Evolutionary conservation across 2,888 invertebrate genomes (phyloP), one percentile per base, ranked within the genome.

Genomic region (Nephrotoma guestfalica): DNA sequence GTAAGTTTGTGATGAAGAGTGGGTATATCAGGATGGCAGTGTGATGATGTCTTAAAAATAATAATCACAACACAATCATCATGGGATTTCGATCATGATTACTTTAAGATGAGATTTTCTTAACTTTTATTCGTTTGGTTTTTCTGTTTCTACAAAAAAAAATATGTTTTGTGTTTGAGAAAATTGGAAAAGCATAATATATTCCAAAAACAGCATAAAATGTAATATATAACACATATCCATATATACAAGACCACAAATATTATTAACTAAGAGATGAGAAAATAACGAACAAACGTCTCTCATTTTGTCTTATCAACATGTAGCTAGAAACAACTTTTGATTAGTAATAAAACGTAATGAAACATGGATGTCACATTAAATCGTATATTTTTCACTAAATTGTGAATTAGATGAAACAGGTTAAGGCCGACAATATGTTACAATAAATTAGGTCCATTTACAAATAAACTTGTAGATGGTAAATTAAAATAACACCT

Each of bases 81-180:
- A 84, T 84, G 84, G 84, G 84, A 84, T 84, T 84, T 84, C 84
- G 84, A 41, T 84, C 84, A 84, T 84, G 84, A 84, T 84, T 84
- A 84, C 42, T 84, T 41, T 84, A 84, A 84, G 84, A 84, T 84
- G 84, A 84, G 84, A 84, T 84, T 84, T 84, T 42, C 42, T 84
- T 84, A 41, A 41, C 42, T 84, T 83, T 41, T 41, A 15, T 84
- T 41, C 6, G 41, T 51, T 71, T 30, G 71, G 30, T 71, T 30
- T 51, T 51, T 51, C 51, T 9, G 51, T 15, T 43, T 43, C 7
- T 9, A 43, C 6, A 43, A 43, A 43, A 43, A 43, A 11, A 43
- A 43, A 43, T 9, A 43, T 30, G 51, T 15, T 71, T 30, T 11
- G 6, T 15, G 30, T 6, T 57, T n/a, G 30, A 30, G 30, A 9